phyloP scores from a whole-genome alignment of 2,888 invertebrate genomes.

The Cheilosia impressa region DNA sequence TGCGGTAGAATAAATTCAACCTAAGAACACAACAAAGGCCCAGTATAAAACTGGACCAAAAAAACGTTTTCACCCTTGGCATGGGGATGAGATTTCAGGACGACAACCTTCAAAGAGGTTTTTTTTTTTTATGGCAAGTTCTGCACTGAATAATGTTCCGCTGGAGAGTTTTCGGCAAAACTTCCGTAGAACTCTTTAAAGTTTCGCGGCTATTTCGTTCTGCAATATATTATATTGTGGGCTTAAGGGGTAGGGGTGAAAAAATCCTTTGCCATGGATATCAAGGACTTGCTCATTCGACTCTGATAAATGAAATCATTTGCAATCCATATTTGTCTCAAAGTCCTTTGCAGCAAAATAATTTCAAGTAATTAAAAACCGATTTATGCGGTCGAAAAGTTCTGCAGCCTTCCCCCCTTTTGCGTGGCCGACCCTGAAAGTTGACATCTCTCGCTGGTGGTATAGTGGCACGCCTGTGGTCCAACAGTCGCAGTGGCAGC shows the following conservation, averaged over 20 bases:
- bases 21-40: conserved; percentile 33
- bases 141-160: conserved; percentile 38
- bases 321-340: conserved; percentile 58
- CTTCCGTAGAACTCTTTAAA: not conserved
- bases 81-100: conserved; percentile 44
- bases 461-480: not conserved
- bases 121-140: conserved; percentile 22
- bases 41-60: conserved; percentile 18
- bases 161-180: not conserved
- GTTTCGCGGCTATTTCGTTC: conserved; percentile 26
- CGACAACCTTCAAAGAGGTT: conserved; percentile 42
- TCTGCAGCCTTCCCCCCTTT: conserved; percentile 11
- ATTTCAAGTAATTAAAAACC: conserved; percentile 64
- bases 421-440: conserved; percentile 16
- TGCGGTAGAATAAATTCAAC: conserved; percentile 44
- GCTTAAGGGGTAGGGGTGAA: not conserved
- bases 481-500: not conserved
- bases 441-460: conserved; percentile 51
- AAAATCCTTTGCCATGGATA: conserved; percentile 22
- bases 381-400: conserved; percentile 67
- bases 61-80: conserved; percentile 17
- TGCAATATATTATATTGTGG: conserved; percentile 21
- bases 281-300: conserved; percentile 50
- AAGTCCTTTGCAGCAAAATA: conserved; percentile 26
- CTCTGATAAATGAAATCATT: conserved; percentile 57